phyloP scores from a whole-genome alignment of 2,113 vertebrate genomes.

The Coptodon rendalli region DNA sequence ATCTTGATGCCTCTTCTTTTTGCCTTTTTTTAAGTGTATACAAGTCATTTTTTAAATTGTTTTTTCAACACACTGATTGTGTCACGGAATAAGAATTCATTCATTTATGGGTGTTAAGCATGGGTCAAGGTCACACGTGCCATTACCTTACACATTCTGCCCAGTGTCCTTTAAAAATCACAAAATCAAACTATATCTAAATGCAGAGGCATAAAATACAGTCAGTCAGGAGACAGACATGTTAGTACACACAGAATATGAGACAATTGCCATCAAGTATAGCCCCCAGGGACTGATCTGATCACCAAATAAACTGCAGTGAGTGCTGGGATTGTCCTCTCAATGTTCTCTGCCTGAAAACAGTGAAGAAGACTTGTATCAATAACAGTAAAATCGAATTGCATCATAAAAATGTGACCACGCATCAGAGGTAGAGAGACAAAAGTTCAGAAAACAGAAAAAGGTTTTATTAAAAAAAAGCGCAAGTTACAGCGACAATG shows the following conservation, averaged over 20 bases:
- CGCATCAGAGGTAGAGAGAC: not conserved
- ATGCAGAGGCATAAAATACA: not conserved
- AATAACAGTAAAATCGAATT: not conserved
- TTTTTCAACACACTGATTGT: not conserved
- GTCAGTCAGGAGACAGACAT: not conserved
- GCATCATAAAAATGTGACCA: not conserved
- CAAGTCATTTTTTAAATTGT: not conserved
- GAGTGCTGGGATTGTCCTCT: not conserved
- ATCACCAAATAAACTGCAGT: not conserved
- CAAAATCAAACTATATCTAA: not conserved
- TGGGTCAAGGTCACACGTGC: not conserved
- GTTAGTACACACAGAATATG: not conserved
- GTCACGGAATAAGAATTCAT: not conserved
- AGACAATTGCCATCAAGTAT: not conserved
- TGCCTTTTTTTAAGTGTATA: not conserved
- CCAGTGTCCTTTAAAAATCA: not conserved
- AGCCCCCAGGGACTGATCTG: not conserved
- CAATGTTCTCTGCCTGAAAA: not conserved
- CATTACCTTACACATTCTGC: not conserved
- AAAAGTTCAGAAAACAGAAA: not conserved
- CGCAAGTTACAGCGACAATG: not conserved
- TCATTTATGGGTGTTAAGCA: not conserved
- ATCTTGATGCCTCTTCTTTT: conserved; percentile 8
- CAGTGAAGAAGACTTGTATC: not conserved
- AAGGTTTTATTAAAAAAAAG: not conserved